phyloP scores from a whole-genome alignment of 1,140 invertebrate species.

The Polyergus mexicanus region DNA sequence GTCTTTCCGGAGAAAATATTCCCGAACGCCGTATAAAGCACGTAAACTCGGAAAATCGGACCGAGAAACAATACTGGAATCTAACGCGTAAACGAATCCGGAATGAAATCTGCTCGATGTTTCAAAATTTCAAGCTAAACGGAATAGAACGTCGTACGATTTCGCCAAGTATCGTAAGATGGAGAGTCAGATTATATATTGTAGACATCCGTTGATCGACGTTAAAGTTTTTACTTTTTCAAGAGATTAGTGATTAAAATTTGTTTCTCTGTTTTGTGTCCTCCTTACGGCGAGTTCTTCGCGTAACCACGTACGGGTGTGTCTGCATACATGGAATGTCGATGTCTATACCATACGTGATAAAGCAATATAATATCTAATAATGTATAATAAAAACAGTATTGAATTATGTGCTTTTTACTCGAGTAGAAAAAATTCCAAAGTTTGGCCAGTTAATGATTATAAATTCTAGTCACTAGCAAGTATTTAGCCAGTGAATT shows the following conservation, averaged over 20 bases:
- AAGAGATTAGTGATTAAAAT: neutral
- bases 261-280: neutral
- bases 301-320: neutral
- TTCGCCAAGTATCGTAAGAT: neutral
- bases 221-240: neutral
- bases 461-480: too few relatives aligned
- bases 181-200: neutral
- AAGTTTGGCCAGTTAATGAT: too few relatives aligned
- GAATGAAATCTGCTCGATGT: neutral
- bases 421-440: too few relatives aligned
- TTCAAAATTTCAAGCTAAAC: constrained; percentile 17
- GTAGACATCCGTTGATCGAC: neutral
- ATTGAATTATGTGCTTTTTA: too few relatives aligned
- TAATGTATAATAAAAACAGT: too few relatives aligned
- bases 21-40: neutral
- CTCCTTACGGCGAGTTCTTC: neutral
- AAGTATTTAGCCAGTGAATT: too few relatives aligned
- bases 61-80: neutral
- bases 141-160: neutral
- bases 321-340: neutral
- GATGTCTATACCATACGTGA: neutral
- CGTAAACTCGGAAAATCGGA: constrained; percentile 9
- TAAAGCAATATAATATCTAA: too few relatives aligned
- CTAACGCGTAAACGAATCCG: neutral
- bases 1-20: constrained; percentile 49